A percentile compares a stretch with the other conserved stretches of the same genome.
Conservation (phyloP, 2,113 vertebrate species). For the Semicossyphus pulcher region DNA sequence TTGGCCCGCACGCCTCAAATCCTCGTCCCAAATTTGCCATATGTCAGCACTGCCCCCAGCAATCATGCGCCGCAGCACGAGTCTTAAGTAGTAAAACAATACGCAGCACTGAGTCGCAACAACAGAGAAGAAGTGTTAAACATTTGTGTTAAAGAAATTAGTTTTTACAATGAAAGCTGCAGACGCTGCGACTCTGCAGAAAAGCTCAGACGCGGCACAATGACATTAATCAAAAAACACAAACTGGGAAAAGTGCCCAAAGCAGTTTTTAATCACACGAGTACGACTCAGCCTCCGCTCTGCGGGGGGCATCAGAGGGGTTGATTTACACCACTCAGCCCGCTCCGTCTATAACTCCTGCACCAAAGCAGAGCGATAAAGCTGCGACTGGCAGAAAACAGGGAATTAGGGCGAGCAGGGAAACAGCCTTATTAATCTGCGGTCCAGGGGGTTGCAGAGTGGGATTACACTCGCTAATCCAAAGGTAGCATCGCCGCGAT, state of each 20-base stretch:
- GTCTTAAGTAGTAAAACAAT: constrained; percentile 30
- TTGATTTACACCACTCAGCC: constrained; percentile 30
- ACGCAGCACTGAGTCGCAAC: constrained; percentile 5
- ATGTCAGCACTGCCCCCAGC: constrained; percentile 59
- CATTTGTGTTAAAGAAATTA: constrained; percentile 44
- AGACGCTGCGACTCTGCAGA: constrained; percentile 52
- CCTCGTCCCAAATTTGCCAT: constrained; percentile 67
- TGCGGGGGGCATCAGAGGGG: constrained; percentile 28
- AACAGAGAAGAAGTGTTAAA: constrained; percentile 7
- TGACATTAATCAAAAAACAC: constrained; percentile 71
- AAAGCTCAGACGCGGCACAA: constrained; percentile 57
- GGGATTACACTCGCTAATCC: constrained; percentile 80
- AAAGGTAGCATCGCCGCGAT: constrained; percentile 75
- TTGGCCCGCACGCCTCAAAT: constrained; percentile 42
- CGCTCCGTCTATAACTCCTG: constrained; percentile 24
- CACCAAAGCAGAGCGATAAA: constrained; percentile 43
- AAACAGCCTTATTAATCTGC: constrained; percentile 69
- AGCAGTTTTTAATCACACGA: constrained; percentile 63
- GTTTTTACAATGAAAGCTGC: constrained; percentile 56
- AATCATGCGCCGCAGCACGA: constrained; percentile 2
- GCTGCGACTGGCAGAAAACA: constrained; percentile 60
- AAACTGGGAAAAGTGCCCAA: constrained; percentile 63
- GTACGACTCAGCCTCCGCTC: constrained; percentile 41
- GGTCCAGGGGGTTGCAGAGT: constrained; percentile 51
- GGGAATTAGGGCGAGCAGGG: constrained; percentile 69